Evolutionary conservation across 1,140 invertebrate species (phyloP), one percentile per base, ranked within the genome.

Genomic region (Homarus americanus): DNA sequence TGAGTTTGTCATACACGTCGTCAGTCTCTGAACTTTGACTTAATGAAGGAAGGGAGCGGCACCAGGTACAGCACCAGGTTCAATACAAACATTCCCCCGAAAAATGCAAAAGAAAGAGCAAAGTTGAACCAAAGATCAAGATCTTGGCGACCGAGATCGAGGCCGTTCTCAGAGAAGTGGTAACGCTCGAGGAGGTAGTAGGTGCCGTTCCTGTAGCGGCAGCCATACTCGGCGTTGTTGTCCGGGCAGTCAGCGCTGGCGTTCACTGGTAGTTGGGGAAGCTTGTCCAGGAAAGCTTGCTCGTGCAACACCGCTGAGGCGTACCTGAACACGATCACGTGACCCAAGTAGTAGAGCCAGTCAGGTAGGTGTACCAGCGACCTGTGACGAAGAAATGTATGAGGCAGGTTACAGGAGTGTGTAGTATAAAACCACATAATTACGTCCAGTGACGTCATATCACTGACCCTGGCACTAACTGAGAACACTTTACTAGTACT

Each of bases 1-100:
- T 12, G n/a, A 28, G n/a, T n/a, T 12, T 10, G 32, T 9, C 9
- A 32, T 75, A 63, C 53, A 58, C 17, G 20, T 58, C 24, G 28
- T 95, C 94, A 97, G 94, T 97, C 97, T 93, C 97, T 96, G 94
- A 98, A 99, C 94, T 99, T 99, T 36, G 96, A 96, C 94, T 97
- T 98, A 9, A 98, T 95, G 93, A 96, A 97, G n/a, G 96, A 96
- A 0, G 98, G 97, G 86, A 98, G 94, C 0, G 97, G 97, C 91
- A 98, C 95, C 20, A 98, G 94, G 94, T 98, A 98, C 28, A 98
- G 94, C 82, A 98, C 95, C 93, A 97, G 96, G 93, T 98, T 98
- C 0, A 98, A 95, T 78, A 98, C 95, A 89, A 97, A 96, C 82
- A 98, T 95, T 15, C 96, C 97, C 9, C 97, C 94, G 0, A 97